Conservation (phyloP, 2,113 vertebrate species). For the Lathamus discolor region DNA sequence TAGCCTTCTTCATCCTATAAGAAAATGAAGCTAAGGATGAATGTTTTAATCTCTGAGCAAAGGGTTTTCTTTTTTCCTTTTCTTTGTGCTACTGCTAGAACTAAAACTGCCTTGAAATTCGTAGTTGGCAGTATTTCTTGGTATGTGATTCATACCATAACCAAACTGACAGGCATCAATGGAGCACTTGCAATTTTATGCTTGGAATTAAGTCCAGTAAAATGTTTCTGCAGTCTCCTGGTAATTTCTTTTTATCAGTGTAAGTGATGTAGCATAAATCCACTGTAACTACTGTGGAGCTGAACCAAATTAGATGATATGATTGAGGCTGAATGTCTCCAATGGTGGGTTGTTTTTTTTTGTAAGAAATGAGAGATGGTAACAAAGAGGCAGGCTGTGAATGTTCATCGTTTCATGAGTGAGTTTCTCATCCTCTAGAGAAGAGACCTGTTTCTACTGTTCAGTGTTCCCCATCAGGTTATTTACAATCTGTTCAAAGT, state of each 20-base stretch:
- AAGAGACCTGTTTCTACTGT: neutral
- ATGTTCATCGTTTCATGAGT: neutral
- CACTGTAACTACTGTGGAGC: neutral
- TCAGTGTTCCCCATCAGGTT: neutral
- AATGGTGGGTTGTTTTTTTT: neutral
- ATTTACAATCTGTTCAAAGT: neutral
- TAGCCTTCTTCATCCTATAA: neutral
- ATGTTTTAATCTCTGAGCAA: neutral
- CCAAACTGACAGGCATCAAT: neutral
- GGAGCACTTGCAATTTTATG: neutral
- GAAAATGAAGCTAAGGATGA: neutral
- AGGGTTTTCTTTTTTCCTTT: neutral
- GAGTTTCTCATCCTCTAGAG: neutral
- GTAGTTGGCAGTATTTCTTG: neutral
- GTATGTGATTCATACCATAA: neutral
- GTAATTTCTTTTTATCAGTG: neutral
- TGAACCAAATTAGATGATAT: neutral
- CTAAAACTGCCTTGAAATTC: neutral
- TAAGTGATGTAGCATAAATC: conserved; percentile 1
- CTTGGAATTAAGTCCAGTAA: neutral
- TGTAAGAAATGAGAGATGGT: neutral
- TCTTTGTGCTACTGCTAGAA: neutral
- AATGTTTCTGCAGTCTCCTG: conserved; percentile 15
- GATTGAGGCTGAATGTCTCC: neutral
- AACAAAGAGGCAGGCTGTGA: neutral